Percentiles rank a stretch among this genome's conserved stretches.
Conservation (phyloP, 2,888 invertebrate species). For the Eupithecia insigniata region DNA sequence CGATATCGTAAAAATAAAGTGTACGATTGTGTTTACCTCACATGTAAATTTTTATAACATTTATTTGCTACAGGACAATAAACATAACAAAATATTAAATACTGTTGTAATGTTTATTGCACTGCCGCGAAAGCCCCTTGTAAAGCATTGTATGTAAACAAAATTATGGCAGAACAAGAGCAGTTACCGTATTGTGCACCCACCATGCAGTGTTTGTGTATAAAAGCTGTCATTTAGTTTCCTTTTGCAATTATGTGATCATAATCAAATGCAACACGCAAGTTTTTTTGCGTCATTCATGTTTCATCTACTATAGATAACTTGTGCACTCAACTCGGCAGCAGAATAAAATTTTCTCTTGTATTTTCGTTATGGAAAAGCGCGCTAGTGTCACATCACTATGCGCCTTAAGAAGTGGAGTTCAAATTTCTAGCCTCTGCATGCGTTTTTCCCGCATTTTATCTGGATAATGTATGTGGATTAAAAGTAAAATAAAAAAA, state of each 20-base stretch:
- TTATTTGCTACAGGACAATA: not conserved
- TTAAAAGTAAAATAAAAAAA: too few relatives aligned
- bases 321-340: not conserved
- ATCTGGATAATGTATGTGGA: too few relatives aligned
- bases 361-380: too few relatives aligned
- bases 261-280: constrained; percentile 15
- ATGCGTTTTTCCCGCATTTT: too few relatives aligned
- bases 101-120: too few relatives aligned
- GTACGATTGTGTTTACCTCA: not conserved
- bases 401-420: too few relatives aligned
- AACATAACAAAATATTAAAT: not conserved
- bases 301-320: not conserved
- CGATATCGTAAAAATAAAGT: not conserved
- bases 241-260: constrained; percentile 19
- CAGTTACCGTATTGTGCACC: constrained; percentile 16
- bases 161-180: not conserved
- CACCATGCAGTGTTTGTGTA: constrained; percentile 15
- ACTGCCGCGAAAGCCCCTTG: not conserved
- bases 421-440: not conserved
- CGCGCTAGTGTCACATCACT: too few relatives aligned
- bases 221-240: constrained; percentile 6
- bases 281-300: constrained; percentile 2
- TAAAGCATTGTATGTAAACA: not conserved
- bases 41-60: not conserved
- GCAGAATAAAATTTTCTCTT: not conserved